Evolutionary conservation across 1,140 invertebrate genomes (phyloP).

Genomic region (Apis florea): DNA sequence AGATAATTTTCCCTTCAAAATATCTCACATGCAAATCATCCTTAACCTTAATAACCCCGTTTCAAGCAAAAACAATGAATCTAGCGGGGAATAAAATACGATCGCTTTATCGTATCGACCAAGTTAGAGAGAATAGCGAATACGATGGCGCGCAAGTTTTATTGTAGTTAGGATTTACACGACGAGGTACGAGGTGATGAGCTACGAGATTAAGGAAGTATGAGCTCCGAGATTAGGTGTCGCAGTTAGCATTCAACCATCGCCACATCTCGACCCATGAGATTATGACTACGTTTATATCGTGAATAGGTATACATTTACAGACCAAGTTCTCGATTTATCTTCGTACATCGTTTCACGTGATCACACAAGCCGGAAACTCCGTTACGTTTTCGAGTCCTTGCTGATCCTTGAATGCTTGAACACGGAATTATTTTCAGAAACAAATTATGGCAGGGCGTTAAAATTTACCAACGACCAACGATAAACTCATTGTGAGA

Average conservation of each 20-base stretch:
- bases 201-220: constrained; percentile 58
- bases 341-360: constrained; percentile 4
- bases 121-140: constrained; percentile 1
- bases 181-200: background rate
- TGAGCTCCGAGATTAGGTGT: constrained; percentile 60
- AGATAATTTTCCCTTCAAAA: too few relatives aligned
- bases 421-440: constrained; percentile 14
- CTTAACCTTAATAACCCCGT: background rate
- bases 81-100: background rate
- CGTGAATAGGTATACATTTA: constrained; percentile 43
- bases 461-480: background rate
- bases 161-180: constrained; percentile 51
- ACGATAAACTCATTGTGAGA: too few relatives aligned
- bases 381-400: constrained; percentile 5
- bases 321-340: constrained; percentile 11
- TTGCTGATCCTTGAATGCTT: background rate
- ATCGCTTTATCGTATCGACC: background rate
- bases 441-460: background rate
- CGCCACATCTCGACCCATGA: constrained; percentile 24
- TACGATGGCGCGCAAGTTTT: constrained; percentile 43
- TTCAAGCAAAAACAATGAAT: background rate
- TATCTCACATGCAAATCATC: too few relatives aligned
- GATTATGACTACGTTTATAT: constrained; percentile 27
- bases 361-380: background rate
- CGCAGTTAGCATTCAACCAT: constrained; percentile 52